Evolutionary conservation across 2,888 invertebrate genomes (phyloP), one percentile per base, ranked within the genome.

Genomic region (Branchellion lobata): DNA sequence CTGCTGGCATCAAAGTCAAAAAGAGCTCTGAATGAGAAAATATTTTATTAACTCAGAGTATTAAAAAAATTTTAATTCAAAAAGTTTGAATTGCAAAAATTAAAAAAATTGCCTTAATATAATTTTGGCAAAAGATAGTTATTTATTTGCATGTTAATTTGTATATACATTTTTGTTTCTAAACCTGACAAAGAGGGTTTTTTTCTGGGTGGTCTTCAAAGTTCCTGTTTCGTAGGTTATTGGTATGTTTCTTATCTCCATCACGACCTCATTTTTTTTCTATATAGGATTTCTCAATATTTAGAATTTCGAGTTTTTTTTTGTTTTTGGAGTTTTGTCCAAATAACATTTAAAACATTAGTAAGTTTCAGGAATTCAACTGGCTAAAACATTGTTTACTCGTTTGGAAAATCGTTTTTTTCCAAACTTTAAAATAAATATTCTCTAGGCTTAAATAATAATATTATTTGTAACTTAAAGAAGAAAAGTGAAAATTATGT

Each of bases 121-220:
- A n/a, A n/a, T n/a, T n/a, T n/a, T n/a, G n/a, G n/a, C n/a, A n/a
- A n/a, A n/a, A 47, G 47, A 47, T 47, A 47, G 47, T 47, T 47
- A 47, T 18, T 47, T 47, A 18, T 47, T n/a, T n/a, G 47, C 47
- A 18, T 47, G 47, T 47, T 47, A 18, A 18, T 47, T 47, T 47
- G 47, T 47, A 14, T 47, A 47, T 8, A 47, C 8, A 18, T 47
- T 8, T 14, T 8, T 14, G 11, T 47, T 47, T 47, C 18, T 14
- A 89, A 88, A 94, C 94, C 94, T 92, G 84, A 98, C 97, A 90
- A 94, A 97, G 82, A 98, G 91, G 81, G 96, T 95, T 86, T 94
- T 91, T 89, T 97, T 97, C 88, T 96, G 96, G 84, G 96, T 95
- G 84, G 97, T 97, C 87, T 95, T 92, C 85, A 97, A 69, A 31